These are phyloP conservation scores for Sylvilagus floridanus DNA, from an alignment of 2,797 vertebrate species.

Conservation along the genomic window DNA sequence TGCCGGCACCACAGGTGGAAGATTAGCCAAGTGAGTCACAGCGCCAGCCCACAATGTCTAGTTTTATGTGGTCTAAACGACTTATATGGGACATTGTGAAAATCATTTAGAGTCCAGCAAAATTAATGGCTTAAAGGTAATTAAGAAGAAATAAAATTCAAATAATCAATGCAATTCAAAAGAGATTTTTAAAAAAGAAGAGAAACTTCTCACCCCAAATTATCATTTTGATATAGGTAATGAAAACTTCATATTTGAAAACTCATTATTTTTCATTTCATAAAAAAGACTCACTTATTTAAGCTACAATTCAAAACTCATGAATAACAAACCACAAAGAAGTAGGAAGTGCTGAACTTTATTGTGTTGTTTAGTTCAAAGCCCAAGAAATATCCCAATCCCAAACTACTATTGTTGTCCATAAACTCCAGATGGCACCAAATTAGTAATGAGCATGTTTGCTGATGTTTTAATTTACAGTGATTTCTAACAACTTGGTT, in stretches of 20 bases:
- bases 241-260: constrained; percentile 38
- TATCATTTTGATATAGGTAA: constrained; percentile 18
- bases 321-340: constrained; percentile 38
- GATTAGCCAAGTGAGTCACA: no score
- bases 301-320: constrained; percentile 52
- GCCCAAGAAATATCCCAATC: constrained; percentile 16
- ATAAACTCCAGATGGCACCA: constrained; percentile 26
- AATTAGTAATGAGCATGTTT: neutral
- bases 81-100: constrained; percentile 27
- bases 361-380: constrained; percentile 11
- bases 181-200: neutral
- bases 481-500: constrained; percentile 29
- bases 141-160: constrained; percentile 16
- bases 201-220: constrained; percentile 44
- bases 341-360: neutral
- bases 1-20: no score
- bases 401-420: constrained; percentile 28
- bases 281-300: constrained; percentile 48
- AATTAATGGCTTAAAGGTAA: constrained; percentile 15
- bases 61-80: neutral
- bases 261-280: constrained; percentile 53
- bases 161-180: neutral
- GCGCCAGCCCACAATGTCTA: neutral
- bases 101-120: neutral
- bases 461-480: neutral